Evolutionary conservation across 2,888 invertebrate genomes (phyloP).

Genomic region (Rhimphoctona megacephalus): DNA sequence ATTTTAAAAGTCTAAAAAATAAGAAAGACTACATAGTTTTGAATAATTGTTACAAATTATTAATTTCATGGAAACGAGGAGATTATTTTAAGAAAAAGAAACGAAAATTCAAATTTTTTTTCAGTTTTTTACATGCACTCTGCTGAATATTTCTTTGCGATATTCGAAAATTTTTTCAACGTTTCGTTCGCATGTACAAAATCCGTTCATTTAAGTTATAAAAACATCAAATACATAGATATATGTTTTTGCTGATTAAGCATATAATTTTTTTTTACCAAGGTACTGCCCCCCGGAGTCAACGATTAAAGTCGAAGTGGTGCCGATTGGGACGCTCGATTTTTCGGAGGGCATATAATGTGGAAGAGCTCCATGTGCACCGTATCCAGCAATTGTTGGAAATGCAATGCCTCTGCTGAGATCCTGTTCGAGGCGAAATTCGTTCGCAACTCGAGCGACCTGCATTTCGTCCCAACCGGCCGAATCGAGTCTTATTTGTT

Average conservation of each 20-base stretch:
- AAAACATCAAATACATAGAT: too few species aligned
- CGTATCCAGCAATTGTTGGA: slow-evolving; percentile 94
- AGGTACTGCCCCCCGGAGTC: slow-evolving; percentile 98
- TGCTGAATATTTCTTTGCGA: too few species aligned
- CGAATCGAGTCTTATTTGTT: slow-evolving; percentile 81
- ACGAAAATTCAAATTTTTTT: too few species aligned
- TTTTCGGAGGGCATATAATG: slow-evolving; percentile 91
- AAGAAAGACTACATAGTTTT: too few species aligned
- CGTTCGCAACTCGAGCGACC: slow-evolving; percentile 90
- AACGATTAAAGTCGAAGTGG: slow-evolving; percentile 93
- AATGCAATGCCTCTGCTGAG: slow-evolving; percentile 92
- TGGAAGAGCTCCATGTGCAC: slow-evolving; percentile 94
- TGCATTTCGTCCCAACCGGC: slow-evolving; percentile 90
- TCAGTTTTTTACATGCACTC: too few species aligned
- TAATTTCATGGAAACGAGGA: too few species aligned
- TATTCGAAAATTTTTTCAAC: too few species aligned
- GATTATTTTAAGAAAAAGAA: too few species aligned
- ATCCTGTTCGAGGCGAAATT: slow-evolving; percentile 90
- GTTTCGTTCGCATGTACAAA: too few species aligned
- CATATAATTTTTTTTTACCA: slow-evolving; percentile 84
- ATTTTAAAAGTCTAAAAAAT: neutral
- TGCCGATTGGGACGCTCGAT: slow-evolving; percentile 90
- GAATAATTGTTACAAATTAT: neutral
- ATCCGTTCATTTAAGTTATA: too few species aligned
- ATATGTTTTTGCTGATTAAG: neutral